Evolutionary conservation across 2,888 invertebrate genomes (phyloP).

Genomic region (Chirona hameri): DNA sequence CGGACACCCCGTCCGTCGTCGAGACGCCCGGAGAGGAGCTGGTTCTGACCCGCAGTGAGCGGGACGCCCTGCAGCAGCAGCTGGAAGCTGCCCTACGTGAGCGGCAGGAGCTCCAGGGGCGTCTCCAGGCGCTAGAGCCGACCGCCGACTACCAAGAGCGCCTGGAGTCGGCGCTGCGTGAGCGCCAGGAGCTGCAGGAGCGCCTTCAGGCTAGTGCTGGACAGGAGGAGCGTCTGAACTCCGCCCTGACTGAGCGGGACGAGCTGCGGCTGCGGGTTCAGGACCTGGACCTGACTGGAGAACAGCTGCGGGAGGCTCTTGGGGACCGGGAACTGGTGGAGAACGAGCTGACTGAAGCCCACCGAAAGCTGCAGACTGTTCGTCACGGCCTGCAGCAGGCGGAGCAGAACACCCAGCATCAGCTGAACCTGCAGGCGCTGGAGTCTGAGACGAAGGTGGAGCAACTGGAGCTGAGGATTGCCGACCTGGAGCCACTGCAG

Average conservation of each 20-base stretch:
- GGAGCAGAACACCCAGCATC: background rate
- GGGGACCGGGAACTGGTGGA: background rate
- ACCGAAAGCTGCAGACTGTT: background rate
- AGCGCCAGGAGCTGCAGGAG: background rate
- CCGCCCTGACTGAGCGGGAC: background rate
- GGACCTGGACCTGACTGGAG: background rate
- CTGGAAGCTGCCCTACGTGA: background rate
- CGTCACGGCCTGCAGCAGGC: background rate
- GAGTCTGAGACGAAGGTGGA: background rate
- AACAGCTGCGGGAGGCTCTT: background rate
- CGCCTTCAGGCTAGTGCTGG: too few species aligned
- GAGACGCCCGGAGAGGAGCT: background rate
- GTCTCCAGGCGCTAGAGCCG: too few species aligned
- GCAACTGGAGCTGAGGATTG: constrained; percentile 22
- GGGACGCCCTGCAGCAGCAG: background rate
- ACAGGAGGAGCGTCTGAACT: background rate
- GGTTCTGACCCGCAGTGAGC: background rate
- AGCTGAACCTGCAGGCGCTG: constrained; percentile 25
- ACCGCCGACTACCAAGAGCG: too few species aligned
- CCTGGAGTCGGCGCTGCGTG: background rate
- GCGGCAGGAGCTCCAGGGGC: background rate
- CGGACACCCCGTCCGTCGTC: background rate
- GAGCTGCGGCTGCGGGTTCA: background rate
- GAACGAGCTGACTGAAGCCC: background rate
- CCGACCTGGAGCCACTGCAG: background rate